Base-by-base conservation (phyloP, 2,797 vertebrate genomes). In the Sparidentex hasta region DNA sequence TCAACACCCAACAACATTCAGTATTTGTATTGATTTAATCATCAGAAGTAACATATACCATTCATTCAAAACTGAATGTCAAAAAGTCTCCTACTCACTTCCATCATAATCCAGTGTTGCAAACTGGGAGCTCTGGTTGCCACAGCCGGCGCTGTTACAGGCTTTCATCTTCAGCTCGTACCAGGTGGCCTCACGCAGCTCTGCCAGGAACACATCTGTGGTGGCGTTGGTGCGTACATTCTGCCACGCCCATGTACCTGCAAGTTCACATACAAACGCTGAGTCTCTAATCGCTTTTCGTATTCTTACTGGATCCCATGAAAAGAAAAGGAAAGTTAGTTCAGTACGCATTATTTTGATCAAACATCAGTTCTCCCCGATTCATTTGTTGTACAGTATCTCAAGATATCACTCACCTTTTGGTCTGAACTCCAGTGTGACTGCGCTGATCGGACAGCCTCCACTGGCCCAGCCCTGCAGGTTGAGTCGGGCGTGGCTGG, bases 151-250 rank as follows among this genome's bases (percentile, higher is more conserved):
- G 1, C 98, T 99, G 96, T 99, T 99, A 83, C 98, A 99, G 0
- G 97, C 97, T 90, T 98, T 96, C 98, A 99, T 99, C 90, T 98
- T 98, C 72, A 99, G 93, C 92, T 99, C 98, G 1, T 99, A 99
- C 98, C 98, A 99, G 2, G 98, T 99, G 76, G 98, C 98, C 93
- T 99, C 98, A 0, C 97, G 97, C 80, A 99, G 95, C 82, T 99
- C 98, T 0, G 97, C 97, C 80, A 99, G 95, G 91, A 99, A 99
- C 70, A 99, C 96, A 76, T 99, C 98, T 2, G 93, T 81, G 1
- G 97, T 98, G 86, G 95, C 96, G 77, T 99, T 99, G 94, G 97
- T 98, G 1, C 96, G 96, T 0, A 99, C 93, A 62, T 90, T 97
- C 93, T 99, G 98, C 98, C 98, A 99, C 7, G 95, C 94, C 98